Percentiles rank a stretch among this genome's conserved stretches.
Evolutionary conservation across 2,888 invertebrate genomes (phyloP).

Genomic region (Caenorhabditis angaria): DNA sequence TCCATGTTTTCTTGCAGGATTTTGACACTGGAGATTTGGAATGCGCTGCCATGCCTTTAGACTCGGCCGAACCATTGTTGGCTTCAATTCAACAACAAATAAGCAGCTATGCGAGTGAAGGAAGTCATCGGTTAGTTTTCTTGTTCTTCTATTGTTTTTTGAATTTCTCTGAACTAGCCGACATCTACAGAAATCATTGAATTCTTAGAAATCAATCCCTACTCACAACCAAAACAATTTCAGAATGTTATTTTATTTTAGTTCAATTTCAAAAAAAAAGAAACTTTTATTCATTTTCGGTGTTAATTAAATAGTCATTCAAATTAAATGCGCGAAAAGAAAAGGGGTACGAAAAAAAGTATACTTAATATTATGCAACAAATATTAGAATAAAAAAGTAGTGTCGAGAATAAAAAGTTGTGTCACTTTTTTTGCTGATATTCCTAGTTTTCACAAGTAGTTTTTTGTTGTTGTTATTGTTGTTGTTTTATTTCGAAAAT

Average conservation of each 20-base stretch:
- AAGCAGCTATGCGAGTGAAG: constrained; percentile 23
- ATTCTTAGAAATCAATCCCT: too few relatives aligned
- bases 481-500: background rate
- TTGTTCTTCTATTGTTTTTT: background rate
- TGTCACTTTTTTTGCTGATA: background rate
- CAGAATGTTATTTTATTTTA: too few relatives aligned
- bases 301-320: background rate
- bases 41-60: constrained; percentile 40
- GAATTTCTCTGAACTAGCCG: too few relatives aligned
- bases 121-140: constrained; percentile 17
- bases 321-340: background rate
- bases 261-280: background rate
- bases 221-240: too few relatives aligned
- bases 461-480: background rate
- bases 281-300: background rate
- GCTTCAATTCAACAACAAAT: constrained; percentile 30
- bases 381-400: constrained; percentile 2
- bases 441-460: background rate
- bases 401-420: background rate
- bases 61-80: constrained; percentile 30
- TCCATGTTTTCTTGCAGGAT: too few relatives aligned
- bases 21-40: constrained; percentile 9
- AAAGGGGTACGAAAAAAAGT: background rate
- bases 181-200: too few relatives aligned
- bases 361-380: background rate